Evolutionary conservation across 2,113 vertebrate genomes (phyloP), one percentile per base, ranked within the genome.

Genomic region (Axis porcinus): DNA sequence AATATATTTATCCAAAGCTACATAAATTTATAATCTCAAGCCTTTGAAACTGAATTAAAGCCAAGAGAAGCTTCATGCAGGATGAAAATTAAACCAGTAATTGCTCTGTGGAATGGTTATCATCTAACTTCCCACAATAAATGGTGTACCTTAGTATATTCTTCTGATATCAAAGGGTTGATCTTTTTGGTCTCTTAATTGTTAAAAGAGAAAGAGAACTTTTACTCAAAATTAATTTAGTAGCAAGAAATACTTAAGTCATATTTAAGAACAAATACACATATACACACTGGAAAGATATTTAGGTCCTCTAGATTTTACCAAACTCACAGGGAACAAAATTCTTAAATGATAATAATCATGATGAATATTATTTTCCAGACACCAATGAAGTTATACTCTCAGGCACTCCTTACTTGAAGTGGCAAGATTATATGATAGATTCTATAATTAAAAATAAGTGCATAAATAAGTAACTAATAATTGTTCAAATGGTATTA

Each of bases 151-250:
- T 96, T 87, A 83, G n/a, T 14, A 28, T 28, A 58, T 40, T 5
- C 14, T 47, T 91, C 40, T 81, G 19, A 57, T 94, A 54, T 21
- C 87, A n/a, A 94, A 82, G 6, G 92, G 28, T 14, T 89, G 23
- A 45, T 78, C 27, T 8, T 78, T 89, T 64, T 27, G 23, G 33
- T 47, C 11, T 93, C 50, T 55, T 91, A 55, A 17, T 27, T 88
- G 2, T 55, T 87, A 79, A 89, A 94, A 21, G 14, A 83, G 14
- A 52, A 85, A 88, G 12, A 50, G 3, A 10, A 17, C n/a, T 86
- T 87, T 74, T 92, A 91, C 50, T 97, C 55, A 95, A 87, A 95
- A 60, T 84, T 84, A 87, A 84, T 57, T 87, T 58, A 84, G 33
- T 4, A 47, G 1, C 33, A 74, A 55, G 11, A 96, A 74, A 28